phyloP scores from a whole-genome alignment of 2,113 vertebrate genomes.

The Lynx canadensis region DNA sequence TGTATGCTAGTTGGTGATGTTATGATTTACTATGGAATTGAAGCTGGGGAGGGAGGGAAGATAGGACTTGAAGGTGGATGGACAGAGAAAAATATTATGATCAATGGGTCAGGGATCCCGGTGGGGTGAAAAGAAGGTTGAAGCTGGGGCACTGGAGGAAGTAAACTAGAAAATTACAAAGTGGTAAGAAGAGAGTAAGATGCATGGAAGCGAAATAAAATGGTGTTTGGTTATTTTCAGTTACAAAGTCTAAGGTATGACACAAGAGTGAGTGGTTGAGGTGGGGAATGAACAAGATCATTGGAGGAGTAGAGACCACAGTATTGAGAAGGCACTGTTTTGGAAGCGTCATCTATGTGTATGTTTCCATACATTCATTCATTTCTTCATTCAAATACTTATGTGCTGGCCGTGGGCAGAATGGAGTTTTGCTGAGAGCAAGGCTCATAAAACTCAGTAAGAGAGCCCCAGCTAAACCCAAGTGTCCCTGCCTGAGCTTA shows the following conservation, averaged over 20 bases:
- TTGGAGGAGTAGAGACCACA: neutral
- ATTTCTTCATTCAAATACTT: neutral
- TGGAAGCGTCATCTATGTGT: neutral
- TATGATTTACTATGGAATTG: neutral
- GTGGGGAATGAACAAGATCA: neutral
- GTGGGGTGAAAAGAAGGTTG: too few relatives aligned
- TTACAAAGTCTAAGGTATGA: neutral
- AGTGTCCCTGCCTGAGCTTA: neutral
- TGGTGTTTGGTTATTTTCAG: neutral
- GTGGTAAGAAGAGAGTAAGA: neutral
- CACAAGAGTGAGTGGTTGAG: neutral
- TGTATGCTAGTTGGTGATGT: neutral
- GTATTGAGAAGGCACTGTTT: neutral
- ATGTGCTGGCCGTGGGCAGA: neutral
- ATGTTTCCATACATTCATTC: neutral
- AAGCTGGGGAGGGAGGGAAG: neutral
- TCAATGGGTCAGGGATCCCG: neutral
- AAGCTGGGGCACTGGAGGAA: neutral
- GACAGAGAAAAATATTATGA: neutral
- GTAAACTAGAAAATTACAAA: neutral
- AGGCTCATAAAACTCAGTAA: neutral
- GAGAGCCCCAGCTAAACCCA: neutral
- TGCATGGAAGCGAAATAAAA: neutral
- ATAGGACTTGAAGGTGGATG: neutral
- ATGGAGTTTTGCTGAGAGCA: neutral